These are phyloP conservation scores for Hypsibius dujardini DNA, from an alignment of 1,140 invertebrate species.

Conservation along the genomic window DNA sequence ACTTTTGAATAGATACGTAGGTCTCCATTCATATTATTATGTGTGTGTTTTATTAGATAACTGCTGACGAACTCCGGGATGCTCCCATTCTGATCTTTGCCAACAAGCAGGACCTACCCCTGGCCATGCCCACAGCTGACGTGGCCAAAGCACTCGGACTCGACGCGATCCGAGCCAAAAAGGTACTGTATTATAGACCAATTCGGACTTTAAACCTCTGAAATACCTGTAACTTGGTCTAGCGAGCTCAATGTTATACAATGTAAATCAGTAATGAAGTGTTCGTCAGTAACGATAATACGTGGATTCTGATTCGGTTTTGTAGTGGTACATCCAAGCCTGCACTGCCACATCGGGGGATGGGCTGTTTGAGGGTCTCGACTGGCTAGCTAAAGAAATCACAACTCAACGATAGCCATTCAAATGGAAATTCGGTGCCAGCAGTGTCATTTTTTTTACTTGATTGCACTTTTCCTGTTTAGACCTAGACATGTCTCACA, in stretches of 20 bases:
- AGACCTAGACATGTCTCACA: too few species aligned
- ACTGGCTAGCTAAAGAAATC: conserved; percentile 35
- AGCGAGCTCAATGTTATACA: not conserved
- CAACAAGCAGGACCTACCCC: conserved; percentile 38
- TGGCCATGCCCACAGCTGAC: conserved; percentile 8
- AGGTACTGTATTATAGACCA: not conserved
- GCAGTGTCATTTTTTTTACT: too few species aligned
- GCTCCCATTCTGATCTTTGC: conserved; percentile 39
- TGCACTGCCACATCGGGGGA: conserved; percentile 36
- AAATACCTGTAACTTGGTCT: not conserved
- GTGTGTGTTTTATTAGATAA: conserved; percentile 16
- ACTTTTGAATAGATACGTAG: too few species aligned
- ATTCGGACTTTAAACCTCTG: not conserved
- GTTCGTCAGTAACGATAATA: too few species aligned
- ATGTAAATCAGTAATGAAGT: too few species aligned
- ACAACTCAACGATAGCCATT: too few species aligned
- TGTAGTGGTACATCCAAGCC: conserved; percentile 38
- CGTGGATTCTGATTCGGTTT: not conserved
- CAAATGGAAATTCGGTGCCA: too few species aligned
- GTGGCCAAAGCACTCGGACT: not conserved
- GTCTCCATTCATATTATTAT: too few species aligned
- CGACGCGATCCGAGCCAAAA: not conserved
- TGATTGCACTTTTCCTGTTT: too few species aligned
- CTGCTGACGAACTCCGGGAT: conserved; percentile 39
- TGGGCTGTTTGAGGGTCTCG: conserved; percentile 38